phyloP scores from a whole-genome alignment of 2,888 invertebrate species.

The Caenorhabditis uteleia region DNA sequence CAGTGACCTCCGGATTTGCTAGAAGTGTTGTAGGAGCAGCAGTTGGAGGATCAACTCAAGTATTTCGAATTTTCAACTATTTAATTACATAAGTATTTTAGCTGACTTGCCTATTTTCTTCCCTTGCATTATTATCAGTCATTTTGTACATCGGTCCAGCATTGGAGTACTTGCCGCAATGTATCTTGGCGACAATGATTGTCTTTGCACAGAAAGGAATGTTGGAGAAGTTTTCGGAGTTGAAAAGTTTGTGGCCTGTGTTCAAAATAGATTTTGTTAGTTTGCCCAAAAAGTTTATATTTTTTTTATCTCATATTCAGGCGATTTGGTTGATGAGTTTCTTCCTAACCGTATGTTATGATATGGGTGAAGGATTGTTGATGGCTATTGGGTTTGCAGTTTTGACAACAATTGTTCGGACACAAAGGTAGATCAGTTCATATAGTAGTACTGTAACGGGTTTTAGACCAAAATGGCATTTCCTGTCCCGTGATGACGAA shows the following conservation, averaged over 20 bases:
- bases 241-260: slow-evolving; percentile 63
- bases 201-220: slow-evolving; percentile 62
- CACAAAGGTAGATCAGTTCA: slow-evolving; percentile 47
- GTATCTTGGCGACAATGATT: slow-evolving; percentile 64
- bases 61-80: slow-evolving; percentile 5
- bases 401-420: slow-evolving; percentile 62
- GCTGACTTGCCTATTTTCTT: slow-evolving; percentile 65
- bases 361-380: slow-evolving; percentile 65
- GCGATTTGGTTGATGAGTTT: slow-evolving; percentile 64
- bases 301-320: slow-evolving; percentile 26
- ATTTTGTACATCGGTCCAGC: slow-evolving; percentile 66
- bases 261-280: slow-evolving; percentile 67
- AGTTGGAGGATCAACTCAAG: slow-evolving; percentile 64
- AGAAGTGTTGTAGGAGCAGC: slow-evolving; percentile 66
- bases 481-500: slow-evolving; percentile 58
- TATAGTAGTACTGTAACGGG: background rate
- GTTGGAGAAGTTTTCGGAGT: slow-evolving; percentile 60
- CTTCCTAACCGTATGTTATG: slow-evolving; percentile 63
- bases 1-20: slow-evolving; percentile 68
- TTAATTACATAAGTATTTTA: slow-evolving; percentile 15
- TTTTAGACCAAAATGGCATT: slow-evolving; percentile 65
- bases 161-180: slow-evolving; percentile 64
- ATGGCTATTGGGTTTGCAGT: slow-evolving; percentile 63
- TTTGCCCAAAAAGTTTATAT: background rate
- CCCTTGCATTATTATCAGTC: slow-evolving; percentile 61